A percentile compares a stretch with the other conserved stretches of the same genome.
phyloP scores from a whole-genome alignment of 2,888 invertebrate species.

The Rhamnusium bicolor region DNA sequence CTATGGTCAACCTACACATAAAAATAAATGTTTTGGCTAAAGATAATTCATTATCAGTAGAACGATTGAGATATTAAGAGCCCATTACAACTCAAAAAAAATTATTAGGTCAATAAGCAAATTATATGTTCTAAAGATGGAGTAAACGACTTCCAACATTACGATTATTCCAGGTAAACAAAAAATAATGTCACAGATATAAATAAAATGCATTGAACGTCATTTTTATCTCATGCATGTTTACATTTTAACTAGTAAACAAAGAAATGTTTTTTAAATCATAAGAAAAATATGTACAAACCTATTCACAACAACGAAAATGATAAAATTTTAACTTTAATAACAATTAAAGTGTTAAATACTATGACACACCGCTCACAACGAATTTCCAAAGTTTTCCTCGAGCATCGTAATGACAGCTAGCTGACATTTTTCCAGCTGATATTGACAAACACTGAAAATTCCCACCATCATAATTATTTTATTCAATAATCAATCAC shows the following conservation, averaged over 20 bases:
- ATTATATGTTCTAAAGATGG: slow-evolving; percentile 8
- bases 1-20: not conserved
- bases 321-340: slow-evolving; percentile 23
- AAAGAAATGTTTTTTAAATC: slow-evolving; percentile 48
- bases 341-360: slow-evolving; percentile 10
- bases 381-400: slow-evolving; percentile 60
- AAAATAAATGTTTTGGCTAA: slow-evolving; percentile 27
- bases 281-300: slow-evolving; percentile 26
- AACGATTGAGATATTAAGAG: not conserved
- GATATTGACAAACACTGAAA: slow-evolving; percentile 62
- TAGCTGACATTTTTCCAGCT: slow-evolving; percentile 69
- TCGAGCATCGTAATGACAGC: slow-evolving; percentile 62
- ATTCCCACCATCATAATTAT: slow-evolving; percentile 50
- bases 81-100: slow-evolving; percentile 7
- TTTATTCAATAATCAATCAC: slow-evolving; percentile 33
- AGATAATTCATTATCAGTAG: slow-evolving; percentile 17
- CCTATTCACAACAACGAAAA: slow-evolving; percentile 38
- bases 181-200: slow-evolving; percentile 37
- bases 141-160: slow-evolving; percentile 4
- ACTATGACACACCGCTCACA: slow-evolving; percentile 59
- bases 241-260: slow-evolving; percentile 53
- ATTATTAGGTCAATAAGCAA: slow-evolving; percentile 10
- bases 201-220: slow-evolving; percentile 33
- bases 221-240: slow-evolving; percentile 41
- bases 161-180: slow-evolving; percentile 25